Percentiles rank a stretch among this genome's conserved stretches.
Evolutionary conservation across 2,113 vertebrate species (phyloP).

Genomic region (Sprattus sprattus): DNA sequence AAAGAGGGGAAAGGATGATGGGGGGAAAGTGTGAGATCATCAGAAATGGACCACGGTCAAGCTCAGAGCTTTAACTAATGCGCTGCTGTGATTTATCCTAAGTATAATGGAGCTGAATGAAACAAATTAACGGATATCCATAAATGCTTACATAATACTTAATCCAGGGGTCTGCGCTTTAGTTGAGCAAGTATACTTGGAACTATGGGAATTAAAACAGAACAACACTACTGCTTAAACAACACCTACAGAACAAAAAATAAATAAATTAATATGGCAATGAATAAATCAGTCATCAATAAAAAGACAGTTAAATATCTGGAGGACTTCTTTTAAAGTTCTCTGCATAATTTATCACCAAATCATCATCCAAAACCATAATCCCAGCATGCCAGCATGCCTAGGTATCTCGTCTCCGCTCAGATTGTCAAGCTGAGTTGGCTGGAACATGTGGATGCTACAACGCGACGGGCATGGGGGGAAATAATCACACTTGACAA

Average conservation of each 20-base stretch:
- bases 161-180: neutral
- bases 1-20: neutral
- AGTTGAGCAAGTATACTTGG: neutral
- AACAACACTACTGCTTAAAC: neutral
- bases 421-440: neutral
- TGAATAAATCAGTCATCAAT: neutral
- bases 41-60: conserved; percentile 11
- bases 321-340: neutral
- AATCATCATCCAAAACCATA: conserved; percentile 8
- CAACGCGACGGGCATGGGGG: neutral
- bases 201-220: neutral
- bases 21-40: neutral
- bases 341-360: conserved; percentile 1
- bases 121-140: neutral
- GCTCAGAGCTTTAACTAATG: neutral
- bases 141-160: neutral
- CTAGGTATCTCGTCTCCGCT: neutral
- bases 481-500: conserved; percentile 27
- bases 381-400: neutral
- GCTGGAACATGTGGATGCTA: neutral
- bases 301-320: neutral
- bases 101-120: neutral
- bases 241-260: neutral
- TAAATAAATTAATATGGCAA: neutral
- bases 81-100: neutral